phyloP scores from a whole-genome alignment of 2,797 vertebrate species.

The Melanotaenia boesemani region DNA sequence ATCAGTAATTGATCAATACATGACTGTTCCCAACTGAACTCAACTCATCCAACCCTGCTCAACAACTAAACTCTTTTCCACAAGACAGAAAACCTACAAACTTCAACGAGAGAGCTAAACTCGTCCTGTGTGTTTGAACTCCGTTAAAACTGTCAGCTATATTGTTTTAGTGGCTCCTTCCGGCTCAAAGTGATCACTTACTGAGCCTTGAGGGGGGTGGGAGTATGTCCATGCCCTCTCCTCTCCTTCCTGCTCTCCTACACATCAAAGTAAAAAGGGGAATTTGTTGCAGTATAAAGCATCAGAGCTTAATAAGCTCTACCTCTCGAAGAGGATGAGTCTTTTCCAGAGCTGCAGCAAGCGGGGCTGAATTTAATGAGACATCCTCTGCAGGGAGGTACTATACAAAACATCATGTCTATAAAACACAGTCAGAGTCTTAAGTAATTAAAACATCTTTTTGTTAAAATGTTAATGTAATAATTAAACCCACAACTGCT shows the following conservation, averaged over 20 bases:
- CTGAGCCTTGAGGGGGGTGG: constrained; percentile 12
- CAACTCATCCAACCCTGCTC: constrained; percentile 3
- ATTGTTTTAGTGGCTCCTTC: constrained; percentile 63
- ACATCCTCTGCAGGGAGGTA: constrained; percentile 59
- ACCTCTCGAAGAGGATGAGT: constrained; percentile 54
- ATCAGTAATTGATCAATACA: not conserved
- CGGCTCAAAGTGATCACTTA: constrained; percentile 52
- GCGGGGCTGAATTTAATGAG: constrained; percentile 54
- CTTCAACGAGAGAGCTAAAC: not conserved
- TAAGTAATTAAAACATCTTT: constrained; percentile 34
- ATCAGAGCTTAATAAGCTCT: constrained; percentile 35
- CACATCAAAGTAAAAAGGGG: constrained; percentile 58
- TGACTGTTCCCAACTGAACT: not conserved
- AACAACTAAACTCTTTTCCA: constrained; percentile 5
- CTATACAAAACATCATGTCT: constrained; percentile 31
- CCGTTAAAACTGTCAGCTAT: constrained; percentile 39
- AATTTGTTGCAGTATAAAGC: constrained; percentile 57
- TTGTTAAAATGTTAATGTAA: not conserved
- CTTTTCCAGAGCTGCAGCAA: constrained; percentile 48
- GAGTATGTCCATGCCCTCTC: constrained; percentile 19
- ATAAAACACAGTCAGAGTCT: constrained; percentile 7
- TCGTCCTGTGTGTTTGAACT: constrained; percentile 31
- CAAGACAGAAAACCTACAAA: not conserved
- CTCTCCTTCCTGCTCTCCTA: constrained; percentile 33
- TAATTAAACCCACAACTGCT: constrained; percentile 35